Evolutionary conservation across 2,797 vertebrate genomes (phyloP).

Genomic region (Acrocephalus scirpaceus): DNA sequence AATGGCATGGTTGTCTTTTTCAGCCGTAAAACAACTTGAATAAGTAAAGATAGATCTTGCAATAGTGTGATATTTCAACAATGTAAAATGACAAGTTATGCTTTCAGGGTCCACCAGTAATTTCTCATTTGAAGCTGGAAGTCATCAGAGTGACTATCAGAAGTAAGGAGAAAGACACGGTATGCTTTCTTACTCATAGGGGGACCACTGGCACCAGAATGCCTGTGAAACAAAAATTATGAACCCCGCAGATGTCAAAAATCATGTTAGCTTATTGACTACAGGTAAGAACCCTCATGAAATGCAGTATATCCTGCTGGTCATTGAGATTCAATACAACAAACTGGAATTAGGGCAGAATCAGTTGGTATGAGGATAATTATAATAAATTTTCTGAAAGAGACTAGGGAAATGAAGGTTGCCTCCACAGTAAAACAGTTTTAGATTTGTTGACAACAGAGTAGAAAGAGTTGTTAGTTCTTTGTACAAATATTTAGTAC

Average conservation of each 20-base stretch:
- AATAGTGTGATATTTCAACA: neutral
- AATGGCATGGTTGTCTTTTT: neutral
- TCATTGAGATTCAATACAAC: neutral
- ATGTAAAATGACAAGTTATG: neutral
- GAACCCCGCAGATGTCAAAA: neutral
- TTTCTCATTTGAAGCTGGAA: neutral
- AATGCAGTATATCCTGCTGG: neutral
- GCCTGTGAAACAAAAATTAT: neutral
- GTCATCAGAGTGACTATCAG: neutral
- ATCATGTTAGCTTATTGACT: neutral
- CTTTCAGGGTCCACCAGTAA: neutral
- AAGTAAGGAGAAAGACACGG: neutral
- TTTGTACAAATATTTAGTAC: neutral
- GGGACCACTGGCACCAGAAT: neutral
- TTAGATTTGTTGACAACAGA: neutral
- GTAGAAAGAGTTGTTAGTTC: neutral
- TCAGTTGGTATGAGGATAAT: neutral
- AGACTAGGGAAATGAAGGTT: neutral
- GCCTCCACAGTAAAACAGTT: neutral
- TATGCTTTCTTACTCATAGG: neutral
- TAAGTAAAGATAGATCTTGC: neutral
- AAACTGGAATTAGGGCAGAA: neutral
- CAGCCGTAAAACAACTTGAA: neutral
- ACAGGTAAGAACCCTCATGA: neutral
- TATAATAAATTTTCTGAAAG: neutral